Percentiles rank a stretch among this genome's conserved stretches.
phyloP scores from a whole-genome alignment of 2,797 vertebrate genomes.

The Octomys mimax region DNA sequence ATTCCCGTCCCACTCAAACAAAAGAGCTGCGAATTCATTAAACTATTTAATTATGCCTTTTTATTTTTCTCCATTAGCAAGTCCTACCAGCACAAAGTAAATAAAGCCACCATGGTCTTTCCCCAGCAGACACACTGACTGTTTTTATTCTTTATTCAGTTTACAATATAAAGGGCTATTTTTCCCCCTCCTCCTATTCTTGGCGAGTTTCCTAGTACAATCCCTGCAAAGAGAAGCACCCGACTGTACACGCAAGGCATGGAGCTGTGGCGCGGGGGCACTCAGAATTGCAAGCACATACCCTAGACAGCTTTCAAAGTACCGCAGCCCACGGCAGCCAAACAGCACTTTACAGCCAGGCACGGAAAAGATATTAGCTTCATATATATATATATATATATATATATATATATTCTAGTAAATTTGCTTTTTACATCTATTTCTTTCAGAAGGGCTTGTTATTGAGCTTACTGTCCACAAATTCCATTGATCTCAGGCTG shows the following conservation, averaged over 20 bases:
- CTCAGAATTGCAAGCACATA: conserved; percentile 89
- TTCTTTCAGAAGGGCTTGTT: conserved; percentile 99
- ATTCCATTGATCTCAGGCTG: conserved; percentile 99
- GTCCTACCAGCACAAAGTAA: conserved; percentile 93
- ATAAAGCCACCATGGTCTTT: conserved; percentile 93
- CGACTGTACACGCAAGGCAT: conserved; percentile 87
- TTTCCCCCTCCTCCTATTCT: conserved; percentile 86
- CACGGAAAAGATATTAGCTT: conserved; percentile 95
- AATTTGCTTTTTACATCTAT: conserved; percentile 99
- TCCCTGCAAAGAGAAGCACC: conserved; percentile 89
- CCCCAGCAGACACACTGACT: conserved; percentile 92
- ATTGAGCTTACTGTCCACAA: conserved; percentile 99
- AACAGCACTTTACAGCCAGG: conserved; percentile 91
- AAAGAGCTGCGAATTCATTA: conserved; percentile 98
- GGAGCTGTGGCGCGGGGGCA: conserved; percentile 72
- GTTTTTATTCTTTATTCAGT: conserved; percentile 93
- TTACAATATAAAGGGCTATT: conserved; percentile 91
- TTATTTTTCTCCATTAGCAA: conserved; percentile 93
- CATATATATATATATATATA: conserved; percentile 93
- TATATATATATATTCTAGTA: conserved; percentile 96
- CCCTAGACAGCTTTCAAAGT: conserved; percentile 88
- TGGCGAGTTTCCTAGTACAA: conserved; percentile 90
- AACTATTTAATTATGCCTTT: conserved; percentile 98
- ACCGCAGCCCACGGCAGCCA: conserved; percentile 88
- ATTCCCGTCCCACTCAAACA: conserved; percentile 93